Conservation (phyloP, 2,113 vertebrate species). For the Sylvilagus bachmani region DNA sequence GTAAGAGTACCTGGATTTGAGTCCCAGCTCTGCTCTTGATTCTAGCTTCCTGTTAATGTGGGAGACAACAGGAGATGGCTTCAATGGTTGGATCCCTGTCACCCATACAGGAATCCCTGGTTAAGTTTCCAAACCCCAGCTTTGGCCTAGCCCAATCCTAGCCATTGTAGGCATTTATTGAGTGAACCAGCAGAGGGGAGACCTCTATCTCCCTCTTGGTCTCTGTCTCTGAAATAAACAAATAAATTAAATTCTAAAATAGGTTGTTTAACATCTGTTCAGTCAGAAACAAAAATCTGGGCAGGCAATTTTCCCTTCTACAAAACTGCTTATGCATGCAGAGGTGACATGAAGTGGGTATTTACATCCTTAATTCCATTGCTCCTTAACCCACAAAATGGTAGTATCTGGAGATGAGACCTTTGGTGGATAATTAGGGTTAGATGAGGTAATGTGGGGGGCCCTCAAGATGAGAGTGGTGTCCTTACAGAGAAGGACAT, state of each 20-base stretch:
- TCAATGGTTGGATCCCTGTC: no score
- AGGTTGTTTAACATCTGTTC: conserved; percentile 39
- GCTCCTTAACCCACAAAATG: not conserved
- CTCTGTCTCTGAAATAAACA: no score
- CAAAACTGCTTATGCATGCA: not conserved
- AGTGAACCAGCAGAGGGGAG: no score
- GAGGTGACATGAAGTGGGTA: not conserved
- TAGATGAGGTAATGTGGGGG: not conserved
- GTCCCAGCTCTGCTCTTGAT: no score
- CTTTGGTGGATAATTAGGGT: not conserved
- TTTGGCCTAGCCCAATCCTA: no score
- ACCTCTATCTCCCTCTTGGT: no score
- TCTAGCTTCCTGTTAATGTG: no score
- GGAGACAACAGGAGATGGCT: no score
- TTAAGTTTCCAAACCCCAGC: no score
- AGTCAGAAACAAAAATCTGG: not conserved
- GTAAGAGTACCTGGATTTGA: no score
- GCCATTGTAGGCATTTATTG: no score
- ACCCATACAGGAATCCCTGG: no score
- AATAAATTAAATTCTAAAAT: not conserved
- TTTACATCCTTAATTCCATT: not conserved
- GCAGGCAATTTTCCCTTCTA: not conserved
- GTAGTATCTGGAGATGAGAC: not conserved
- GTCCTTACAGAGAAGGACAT: not conserved
- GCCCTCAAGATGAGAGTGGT: not conserved